These are phyloP conservation scores for Oegoconia quadripuncta DNA, from an alignment of 2,888 invertebrate species.

Conservation along the genomic window DNA sequence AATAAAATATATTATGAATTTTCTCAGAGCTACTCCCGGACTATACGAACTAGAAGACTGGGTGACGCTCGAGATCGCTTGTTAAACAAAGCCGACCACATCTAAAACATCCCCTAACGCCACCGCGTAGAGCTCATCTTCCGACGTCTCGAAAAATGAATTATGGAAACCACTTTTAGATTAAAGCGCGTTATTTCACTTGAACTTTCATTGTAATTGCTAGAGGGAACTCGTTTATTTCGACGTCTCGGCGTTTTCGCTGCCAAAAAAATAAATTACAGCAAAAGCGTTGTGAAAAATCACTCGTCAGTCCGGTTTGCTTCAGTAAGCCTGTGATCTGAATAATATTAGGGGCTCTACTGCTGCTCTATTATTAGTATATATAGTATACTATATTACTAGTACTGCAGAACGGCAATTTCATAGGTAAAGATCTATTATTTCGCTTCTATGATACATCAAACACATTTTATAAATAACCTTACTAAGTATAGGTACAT, in stretches of 20 bases:
- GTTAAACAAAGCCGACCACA: constrained; percentile 27
- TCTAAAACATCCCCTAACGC: constrained; percentile 24
- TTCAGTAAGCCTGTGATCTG: too few relatives aligned
- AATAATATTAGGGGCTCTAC: too few relatives aligned
- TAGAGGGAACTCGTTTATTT: constrained; percentile 14
- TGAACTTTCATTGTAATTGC: constrained; percentile 38
- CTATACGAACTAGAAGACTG: constrained; percentile 24
- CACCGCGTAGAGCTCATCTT: neutral
- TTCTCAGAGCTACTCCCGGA: constrained; percentile 12
- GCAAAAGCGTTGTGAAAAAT: too few relatives aligned
- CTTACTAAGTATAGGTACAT: too few relatives aligned
- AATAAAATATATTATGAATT: neutral
- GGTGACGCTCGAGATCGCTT: constrained; percentile 36
- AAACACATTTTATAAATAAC: too few relatives aligned
- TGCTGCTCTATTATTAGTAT: too few relatives aligned
- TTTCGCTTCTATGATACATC: too few relatives aligned
- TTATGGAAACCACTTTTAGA: constrained; percentile 36
- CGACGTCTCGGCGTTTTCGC: neutral
- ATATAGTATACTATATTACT: too few relatives aligned
- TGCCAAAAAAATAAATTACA: constrained; percentile 1
- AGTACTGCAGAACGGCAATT: too few relatives aligned
- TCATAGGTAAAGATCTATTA: too few relatives aligned
- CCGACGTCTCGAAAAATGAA: constrained; percentile 22
- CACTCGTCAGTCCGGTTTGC: too few relatives aligned
- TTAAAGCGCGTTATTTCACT: constrained; percentile 45